Evolutionary conservation across 2,888 invertebrate genomes (phyloP).

Genomic region (Stenoptilia bipunctidactyla): DNA sequence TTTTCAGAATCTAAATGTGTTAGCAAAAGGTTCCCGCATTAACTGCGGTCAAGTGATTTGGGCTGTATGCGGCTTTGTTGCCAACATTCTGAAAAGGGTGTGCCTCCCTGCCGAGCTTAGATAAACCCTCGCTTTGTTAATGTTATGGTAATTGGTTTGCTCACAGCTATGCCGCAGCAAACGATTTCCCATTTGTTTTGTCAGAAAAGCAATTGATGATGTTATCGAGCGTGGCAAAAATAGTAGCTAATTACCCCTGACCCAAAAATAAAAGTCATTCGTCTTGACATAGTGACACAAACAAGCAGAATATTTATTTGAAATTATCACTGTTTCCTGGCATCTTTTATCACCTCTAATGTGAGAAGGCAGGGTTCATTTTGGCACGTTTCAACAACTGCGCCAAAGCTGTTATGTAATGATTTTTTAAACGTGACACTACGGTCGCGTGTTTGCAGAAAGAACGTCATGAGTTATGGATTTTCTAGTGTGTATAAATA

Average conservation of each 20-base stretch:
- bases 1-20: neutral
- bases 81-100: too few species aligned
- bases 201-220: too few species aligned
- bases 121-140: too few species aligned
- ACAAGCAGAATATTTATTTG: conserved; percentile 22
- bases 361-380: conserved; percentile 8
- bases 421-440: conserved; percentile 12
- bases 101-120: too few species aligned
- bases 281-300: conserved; percentile 47
- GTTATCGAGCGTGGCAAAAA: neutral
- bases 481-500: conserved; percentile 5
- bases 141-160: too few species aligned
- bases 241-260: conserved; percentile 31
- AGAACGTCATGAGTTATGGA: conserved; percentile 16
- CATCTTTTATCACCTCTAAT: neutral
- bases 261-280: conserved; percentile 53
- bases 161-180: too few species aligned
- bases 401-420: conserved; percentile 5
- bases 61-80: neutral
- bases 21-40: neutral
- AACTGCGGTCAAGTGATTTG: neutral
- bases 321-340: neutral
- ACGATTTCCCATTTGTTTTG: too few species aligned
- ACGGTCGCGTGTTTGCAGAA: conserved; percentile 15
- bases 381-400: conserved; percentile 1